Evolutionary conservation across 2,888 invertebrate species (phyloP).

Genomic region (Drosophila aldrichi): DNA sequence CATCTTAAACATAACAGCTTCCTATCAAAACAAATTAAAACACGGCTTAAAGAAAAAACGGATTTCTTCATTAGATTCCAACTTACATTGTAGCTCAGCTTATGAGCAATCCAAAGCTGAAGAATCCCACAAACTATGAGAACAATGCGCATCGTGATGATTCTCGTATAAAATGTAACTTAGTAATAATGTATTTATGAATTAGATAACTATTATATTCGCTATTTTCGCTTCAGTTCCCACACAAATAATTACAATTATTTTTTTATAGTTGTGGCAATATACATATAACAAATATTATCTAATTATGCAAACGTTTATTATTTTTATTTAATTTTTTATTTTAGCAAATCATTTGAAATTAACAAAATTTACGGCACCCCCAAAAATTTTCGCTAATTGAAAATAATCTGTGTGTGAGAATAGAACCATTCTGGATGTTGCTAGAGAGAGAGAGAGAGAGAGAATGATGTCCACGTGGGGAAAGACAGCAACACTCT

Average conservation of each 20-base stretch:
- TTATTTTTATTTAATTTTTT: neutral
- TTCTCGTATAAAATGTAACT: neutral
- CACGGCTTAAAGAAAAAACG: no score
- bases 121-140: neutral
- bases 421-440: no score
- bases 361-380: no score
- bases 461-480: no score
- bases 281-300: neutral
- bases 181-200: neutral
- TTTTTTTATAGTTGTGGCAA: neutral
- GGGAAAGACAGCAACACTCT: no score
- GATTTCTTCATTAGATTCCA: neutral
- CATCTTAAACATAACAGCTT: conserved; percentile 37
- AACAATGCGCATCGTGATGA: conserved; percentile 3
- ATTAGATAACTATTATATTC: neutral
- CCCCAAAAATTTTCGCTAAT: no score
- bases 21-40: conserved; percentile 14
- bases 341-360: no score
- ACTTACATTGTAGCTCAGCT: conserved; percentile 11
- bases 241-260: neutral
- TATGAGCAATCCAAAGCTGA: conserved; percentile 1
- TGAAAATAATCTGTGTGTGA: no score
- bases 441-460: no score
- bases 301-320: neutral
- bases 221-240: neutral